Evolutionary conservation across 2,113 vertebrate genomes (phyloP), one percentile per base, ranked within the genome.

Genomic region (Austrofundulus limnaeus): DNA sequence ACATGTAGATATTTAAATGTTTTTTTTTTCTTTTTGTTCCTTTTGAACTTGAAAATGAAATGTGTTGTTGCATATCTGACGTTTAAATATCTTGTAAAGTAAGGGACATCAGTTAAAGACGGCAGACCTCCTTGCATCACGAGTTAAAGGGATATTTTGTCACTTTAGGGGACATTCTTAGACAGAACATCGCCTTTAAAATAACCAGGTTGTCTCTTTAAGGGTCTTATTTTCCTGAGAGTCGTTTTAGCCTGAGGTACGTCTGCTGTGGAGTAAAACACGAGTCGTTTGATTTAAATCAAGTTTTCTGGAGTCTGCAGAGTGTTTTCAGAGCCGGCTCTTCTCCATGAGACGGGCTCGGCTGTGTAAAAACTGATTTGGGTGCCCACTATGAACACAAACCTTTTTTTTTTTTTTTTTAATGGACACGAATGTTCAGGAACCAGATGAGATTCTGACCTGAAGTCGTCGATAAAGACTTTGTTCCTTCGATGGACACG

Each of bases 1-100:
- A 70, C 55, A 10, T 90, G 88, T 91, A 87, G 70, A 89, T 91
- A 88, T 92, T 86, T 89, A 88, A 61, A 90, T 91, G 85, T 86
- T 83, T 46, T 57, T 4, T 25, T 41, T 56, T 31, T 81, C 7
- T 31, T 7, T 1, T 60, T 82, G 57, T 59, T 88, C 69, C 67
- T 80, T 80, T 84, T 82, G 76, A 78, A 91, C 88, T 90, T 92
- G 89, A 92, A 92, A 72, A 81, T 69, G 25, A 66, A 83, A 84
- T 82, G 73, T 86, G 23, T 24, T 31, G 65, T 66, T 80, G 64
- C 82, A 75, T 85, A 78, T 88, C 75, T 67, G 56, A 78, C 84
- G 71, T 87, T 77, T 79, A 71, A 72, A 79, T 78, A 67, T 83
- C 70, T 80, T 87, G 71, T 83, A 85, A 67, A 70, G 69, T 66